A percentile compares a stretch with the other conserved stretches of the same genome.
Evolutionary conservation across 1,140 invertebrate species (phyloP).

Genomic region (Saccostrea echinata): DNA sequence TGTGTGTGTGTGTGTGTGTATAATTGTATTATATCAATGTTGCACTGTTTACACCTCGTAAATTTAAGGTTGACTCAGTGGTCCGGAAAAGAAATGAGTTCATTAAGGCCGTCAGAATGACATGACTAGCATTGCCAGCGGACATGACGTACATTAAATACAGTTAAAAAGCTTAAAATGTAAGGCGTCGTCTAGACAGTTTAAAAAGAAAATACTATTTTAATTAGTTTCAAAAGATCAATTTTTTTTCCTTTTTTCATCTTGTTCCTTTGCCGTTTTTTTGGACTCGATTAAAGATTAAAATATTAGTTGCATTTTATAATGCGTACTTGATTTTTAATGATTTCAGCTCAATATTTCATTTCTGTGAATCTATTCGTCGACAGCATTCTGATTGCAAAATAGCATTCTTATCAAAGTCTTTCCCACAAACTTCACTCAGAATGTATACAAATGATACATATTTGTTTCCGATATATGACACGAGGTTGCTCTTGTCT

Average conservation of each 20-base stretch:
- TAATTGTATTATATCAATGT: background rate
- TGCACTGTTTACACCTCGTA: background rate
- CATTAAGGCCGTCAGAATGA: background rate
- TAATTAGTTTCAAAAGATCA: background rate
- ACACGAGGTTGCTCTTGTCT: background rate
- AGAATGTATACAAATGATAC: background rate
- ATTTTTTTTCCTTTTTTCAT: background rate
- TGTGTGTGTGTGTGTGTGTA: constrained; percentile 14
- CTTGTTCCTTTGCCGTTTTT: background rate
- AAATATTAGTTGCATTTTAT: background rate
- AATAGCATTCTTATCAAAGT: background rate
- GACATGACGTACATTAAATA: constrained; percentile 4
- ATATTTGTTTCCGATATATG: background rate
- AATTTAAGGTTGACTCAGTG: background rate
- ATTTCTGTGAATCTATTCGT: background rate
- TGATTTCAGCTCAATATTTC: background rate
- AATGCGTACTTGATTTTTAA: background rate
- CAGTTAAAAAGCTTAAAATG: background rate
- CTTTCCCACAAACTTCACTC: background rate
- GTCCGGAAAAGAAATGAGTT: background rate
- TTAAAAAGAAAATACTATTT: background rate
- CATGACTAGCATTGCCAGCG: constrained; percentile 2
- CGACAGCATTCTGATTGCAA: background rate
- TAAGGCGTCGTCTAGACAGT: constrained; percentile 18
- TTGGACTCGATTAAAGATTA: background rate